Base-by-base conservation (phyloP, 2,113 vertebrate species). In the Genyomyrus donnyi region DNA sequence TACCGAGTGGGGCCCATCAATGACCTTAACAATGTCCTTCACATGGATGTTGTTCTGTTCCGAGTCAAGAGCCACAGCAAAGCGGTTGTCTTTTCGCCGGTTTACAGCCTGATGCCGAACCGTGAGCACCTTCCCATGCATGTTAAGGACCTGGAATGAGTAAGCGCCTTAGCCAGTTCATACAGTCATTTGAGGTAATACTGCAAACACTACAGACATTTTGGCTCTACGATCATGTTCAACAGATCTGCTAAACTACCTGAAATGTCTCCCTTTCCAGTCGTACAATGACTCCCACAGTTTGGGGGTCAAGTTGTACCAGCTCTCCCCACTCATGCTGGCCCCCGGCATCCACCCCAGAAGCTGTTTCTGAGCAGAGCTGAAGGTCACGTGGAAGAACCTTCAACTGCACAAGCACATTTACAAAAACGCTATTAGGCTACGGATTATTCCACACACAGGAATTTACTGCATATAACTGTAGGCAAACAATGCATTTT, bases 11-110 rank as follows among this genome's bases (percentile, higher is more conserved):
- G 98, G 97, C 21, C 98, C 98, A 0, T 99, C 98, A 1, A 99
- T 99, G 93, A 99, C 98, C 91, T 99, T 99, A 11, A 99, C 97
- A 0, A 99, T 98, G 93, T 99, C 98, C 90, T 98, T 98, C 48
- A 98, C 97, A 0, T 99, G 98, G 91, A 99, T 99, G 93, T 98
- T 98, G 94, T 99, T 99, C 93, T 99, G 97, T 92, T 99, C 98
- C 0, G 98, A 99, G 95, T 99, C 98, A 45, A 99, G 93, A 0
- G 98, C 97, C 56, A 98, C 97, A 0, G 98, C 98, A 0, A 98
- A 98, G 50, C 98, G 97, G 92, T 98, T 99, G 96, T 99, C 97
- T 93, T 98, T 99, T 92, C 97, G 96, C 58, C 98, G 93, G 90
- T 96, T 98, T 52, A 99, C 98, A 0, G 98, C 97, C 94, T 99